phyloP scores from a whole-genome alignment of 2,113 vertebrate genomes.

The Pterocles gutturalis region DNA sequence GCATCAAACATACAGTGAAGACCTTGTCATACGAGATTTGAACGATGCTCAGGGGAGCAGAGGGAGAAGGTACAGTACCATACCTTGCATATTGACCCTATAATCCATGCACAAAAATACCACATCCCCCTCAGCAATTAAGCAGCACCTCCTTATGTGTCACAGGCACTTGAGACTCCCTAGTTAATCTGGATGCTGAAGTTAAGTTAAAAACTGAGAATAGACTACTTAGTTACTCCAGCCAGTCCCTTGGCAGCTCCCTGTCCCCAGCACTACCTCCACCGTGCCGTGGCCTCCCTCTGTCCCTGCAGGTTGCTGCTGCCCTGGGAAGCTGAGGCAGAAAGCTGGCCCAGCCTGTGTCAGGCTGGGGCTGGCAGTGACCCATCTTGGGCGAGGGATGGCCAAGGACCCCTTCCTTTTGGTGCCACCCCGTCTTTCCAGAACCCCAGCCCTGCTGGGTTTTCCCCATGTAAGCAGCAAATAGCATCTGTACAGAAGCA shows the following conservation, averaged over 20 bases:
- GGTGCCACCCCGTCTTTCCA: neutral
- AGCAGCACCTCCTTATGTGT: neutral
- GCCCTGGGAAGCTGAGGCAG: neutral
- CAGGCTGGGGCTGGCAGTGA: neutral
- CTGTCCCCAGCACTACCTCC: rapidly evolving
- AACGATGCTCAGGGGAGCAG: neutral
- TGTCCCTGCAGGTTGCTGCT: neutral
- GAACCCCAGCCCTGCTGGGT: too few species aligned
- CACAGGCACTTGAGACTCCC: neutral
- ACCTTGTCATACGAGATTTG: neutral
- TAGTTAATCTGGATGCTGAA: neutral
- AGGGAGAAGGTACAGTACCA: neutral
- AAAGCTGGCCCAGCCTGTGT: neutral
- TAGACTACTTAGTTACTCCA: neutral
- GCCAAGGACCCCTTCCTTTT: neutral
- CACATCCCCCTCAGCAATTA: neutral
- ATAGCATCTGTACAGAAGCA: neutral
- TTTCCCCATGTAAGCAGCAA: neutral
- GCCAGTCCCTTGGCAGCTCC: rapidly evolving
- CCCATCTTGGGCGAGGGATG: too few species aligned
- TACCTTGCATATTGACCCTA: too few species aligned
- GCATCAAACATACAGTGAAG: neutral
- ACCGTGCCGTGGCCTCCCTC: neutral
- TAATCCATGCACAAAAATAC: neutral
- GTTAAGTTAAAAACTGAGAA: neutral